These are phyloP conservation scores for Trachelus troglodyta DNA, from an alignment of 2,888 invertebrate species.

Conservation along the genomic window DNA sequence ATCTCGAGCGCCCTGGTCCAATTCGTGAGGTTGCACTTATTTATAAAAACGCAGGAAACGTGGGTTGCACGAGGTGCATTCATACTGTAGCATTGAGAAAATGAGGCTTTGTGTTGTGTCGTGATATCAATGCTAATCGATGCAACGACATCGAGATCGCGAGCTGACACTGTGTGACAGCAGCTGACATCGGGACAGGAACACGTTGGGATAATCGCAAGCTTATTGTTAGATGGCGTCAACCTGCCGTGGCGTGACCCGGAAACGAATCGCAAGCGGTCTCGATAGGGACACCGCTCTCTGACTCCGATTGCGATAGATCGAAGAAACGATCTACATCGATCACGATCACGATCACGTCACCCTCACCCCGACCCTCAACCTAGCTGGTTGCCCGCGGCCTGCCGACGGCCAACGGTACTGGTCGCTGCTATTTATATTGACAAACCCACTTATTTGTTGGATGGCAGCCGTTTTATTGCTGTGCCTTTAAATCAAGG, in stretches of 20 bases:
- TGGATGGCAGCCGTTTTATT: neutral
- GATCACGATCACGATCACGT: conserved; percentile 63
- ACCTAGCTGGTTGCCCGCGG: conserved; percentile 25
- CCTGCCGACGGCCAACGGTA: conserved; percentile 43
- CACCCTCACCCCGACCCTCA: conserved; percentile 39
- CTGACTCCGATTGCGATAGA: conserved; percentile 14
- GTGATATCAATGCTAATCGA: conserved; percentile 54
- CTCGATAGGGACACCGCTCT: conserved; percentile 9
- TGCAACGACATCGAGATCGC: conserved; percentile 45
- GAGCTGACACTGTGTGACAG: conserved; percentile 36
- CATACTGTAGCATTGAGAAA: neutral
- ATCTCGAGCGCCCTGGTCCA: neutral
- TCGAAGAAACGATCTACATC: conserved; percentile 48
- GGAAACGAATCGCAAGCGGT: conserved; percentile 47
- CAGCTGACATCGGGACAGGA: conserved; percentile 5
- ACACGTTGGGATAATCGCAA: neutral
- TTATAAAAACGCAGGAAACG: neutral
- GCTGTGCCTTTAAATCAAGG: neutral
- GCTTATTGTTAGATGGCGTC: conserved; percentile 34
- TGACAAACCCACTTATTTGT: conserved; percentile 24
- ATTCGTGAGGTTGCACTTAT: neutral
- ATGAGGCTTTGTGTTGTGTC: neutral
- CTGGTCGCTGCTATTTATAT: conserved; percentile 39
- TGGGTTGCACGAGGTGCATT: neutral
- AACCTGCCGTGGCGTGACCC: conserved; percentile 61